phyloP scores from a whole-genome alignment of 2,113 vertebrate species.

The Muntiacus reevesi region DNA sequence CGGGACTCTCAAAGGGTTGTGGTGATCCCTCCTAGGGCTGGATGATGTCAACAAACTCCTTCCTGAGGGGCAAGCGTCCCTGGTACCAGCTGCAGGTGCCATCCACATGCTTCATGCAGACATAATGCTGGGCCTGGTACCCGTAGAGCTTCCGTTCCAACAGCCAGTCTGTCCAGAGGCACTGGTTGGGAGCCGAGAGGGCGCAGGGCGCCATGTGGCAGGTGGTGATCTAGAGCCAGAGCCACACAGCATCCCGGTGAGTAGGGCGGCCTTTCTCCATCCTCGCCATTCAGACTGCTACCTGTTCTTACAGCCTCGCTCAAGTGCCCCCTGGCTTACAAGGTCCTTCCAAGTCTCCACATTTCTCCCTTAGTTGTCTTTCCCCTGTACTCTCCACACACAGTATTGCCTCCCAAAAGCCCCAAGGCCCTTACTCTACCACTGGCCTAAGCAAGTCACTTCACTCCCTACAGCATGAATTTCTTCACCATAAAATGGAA shows the following conservation, averaged over 20 bases:
- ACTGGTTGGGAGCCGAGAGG: constrained; percentile 85
- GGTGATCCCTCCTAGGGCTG: constrained; percentile 82
- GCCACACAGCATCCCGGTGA: constrained; percentile 32
- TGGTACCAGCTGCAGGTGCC: constrained; percentile 92
- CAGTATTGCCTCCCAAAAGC: not conserved
- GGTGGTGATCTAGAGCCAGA: constrained; percentile 86
- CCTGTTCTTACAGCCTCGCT: not conserved
- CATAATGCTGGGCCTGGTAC: constrained; percentile 88
- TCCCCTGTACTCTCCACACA: not conserved
- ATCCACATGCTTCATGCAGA: constrained; percentile 88
- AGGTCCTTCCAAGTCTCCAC: not conserved
- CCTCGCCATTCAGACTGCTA: not conserved
- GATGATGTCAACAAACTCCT: constrained; percentile 88
- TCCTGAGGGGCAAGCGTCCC: constrained; percentile 84
- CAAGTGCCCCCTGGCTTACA: not conserved
- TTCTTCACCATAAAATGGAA: constrained; percentile 35
- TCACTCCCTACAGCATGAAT: not conserved
- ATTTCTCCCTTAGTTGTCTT: not conserved
- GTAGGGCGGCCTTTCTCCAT: not conserved
- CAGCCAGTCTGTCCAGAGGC: constrained; percentile 94
- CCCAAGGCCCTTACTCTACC: not conserved
- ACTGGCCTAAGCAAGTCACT: not conserved
- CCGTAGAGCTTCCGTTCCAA: constrained; percentile 86
- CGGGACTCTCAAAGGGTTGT: constrained; percentile 17
- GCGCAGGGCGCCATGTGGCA: constrained; percentile 89